Evolutionary conservation across 2,888 invertebrate species (phyloP).

Genomic region (Drosophila rellima): DNA sequence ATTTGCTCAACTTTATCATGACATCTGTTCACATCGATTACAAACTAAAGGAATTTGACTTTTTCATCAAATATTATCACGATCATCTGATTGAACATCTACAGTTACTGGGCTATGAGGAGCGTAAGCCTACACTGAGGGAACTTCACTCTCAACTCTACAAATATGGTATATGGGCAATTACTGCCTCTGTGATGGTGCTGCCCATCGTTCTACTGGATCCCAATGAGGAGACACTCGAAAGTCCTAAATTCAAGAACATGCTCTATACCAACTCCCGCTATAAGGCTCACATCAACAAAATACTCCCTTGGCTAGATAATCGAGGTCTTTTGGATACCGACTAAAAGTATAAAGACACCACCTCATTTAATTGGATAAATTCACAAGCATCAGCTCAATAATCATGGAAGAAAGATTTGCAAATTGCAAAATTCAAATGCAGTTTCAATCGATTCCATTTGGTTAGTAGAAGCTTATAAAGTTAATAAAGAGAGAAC

Average conservation of each 20-base stretch:
- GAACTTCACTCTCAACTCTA: constrained; percentile 74
- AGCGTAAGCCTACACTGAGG: constrained; percentile 67
- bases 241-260: constrained; percentile 58
- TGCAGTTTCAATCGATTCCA: background rate
- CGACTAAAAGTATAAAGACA: background rate
- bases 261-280: constrained; percentile 72
- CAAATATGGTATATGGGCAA: constrained; percentile 75
- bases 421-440: background rate
- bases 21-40: constrained; percentile 79
- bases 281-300: constrained; percentile 73
- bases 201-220: constrained; percentile 81
- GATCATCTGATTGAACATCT: constrained; percentile 76
- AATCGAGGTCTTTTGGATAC: constrained; percentile 77
- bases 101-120: constrained; percentile 68
- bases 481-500: background rate
- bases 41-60: constrained; percentile 80
- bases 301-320: constrained; percentile 82
- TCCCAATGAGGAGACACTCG: constrained; percentile 67
- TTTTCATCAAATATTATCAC: constrained; percentile 81
- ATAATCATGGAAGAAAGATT: background rate
- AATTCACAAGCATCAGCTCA: background rate
- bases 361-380: background rate
- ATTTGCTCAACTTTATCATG: constrained; percentile 80
- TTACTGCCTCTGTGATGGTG: constrained; percentile 61
- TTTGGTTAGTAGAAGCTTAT: background rate